Evolutionary conservation across 2,888 invertebrate genomes (phyloP).

Genomic region (Coleophora flavipennella): DNA sequence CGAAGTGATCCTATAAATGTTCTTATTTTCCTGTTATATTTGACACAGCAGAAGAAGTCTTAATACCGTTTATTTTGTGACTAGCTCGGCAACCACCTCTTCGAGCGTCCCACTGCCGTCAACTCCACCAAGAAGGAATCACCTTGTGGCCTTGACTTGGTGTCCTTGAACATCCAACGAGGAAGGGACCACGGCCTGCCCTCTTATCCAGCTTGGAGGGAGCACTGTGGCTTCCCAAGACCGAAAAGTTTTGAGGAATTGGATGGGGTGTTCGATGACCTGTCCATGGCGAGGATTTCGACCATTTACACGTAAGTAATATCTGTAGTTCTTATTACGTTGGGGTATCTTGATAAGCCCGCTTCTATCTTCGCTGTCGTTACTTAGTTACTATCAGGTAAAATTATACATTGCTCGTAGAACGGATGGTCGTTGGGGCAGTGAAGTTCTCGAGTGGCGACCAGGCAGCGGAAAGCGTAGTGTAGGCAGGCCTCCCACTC

Average conservation of each 20-base stretch:
- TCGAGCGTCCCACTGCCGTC: slow-evolving; percentile 62
- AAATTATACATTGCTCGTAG: too few relatives aligned
- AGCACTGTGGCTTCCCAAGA: slow-evolving; percentile 79
- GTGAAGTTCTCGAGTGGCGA: too few relatives aligned
- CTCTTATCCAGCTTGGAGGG: slow-evolving; percentile 82
- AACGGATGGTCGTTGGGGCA: too few relatives aligned
- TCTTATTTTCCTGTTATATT: too few relatives aligned
- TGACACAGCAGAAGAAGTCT: too few relatives aligned
- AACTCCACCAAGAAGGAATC: slow-evolving; percentile 25
- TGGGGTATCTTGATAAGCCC: too few relatives aligned
- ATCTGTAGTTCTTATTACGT: background rate
- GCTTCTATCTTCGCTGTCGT: too few relatives aligned
- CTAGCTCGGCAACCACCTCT: slow-evolving; percentile 79
- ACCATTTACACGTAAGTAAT: slow-evolving; percentile 74
- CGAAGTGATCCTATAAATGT: too few relatives aligned
- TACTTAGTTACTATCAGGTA: too few relatives aligned
- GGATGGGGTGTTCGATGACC: slow-evolving; percentile 74
- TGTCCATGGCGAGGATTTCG: slow-evolving; percentile 74
- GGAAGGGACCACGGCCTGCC: slow-evolving; percentile 92
- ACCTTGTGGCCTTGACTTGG: slow-evolving; percentile 85
- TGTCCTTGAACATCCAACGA: slow-evolving; percentile 90
- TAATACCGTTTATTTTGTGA: slow-evolving; percentile 3
- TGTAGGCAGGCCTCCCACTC: too few relatives aligned
- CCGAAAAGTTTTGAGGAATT: slow-evolving; percentile 78
- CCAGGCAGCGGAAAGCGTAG: too few relatives aligned